A percentile compares a stretch with the other conserved stretches of the same genome.
These are phyloP conservation scores for Anaspis maculata DNA, from an alignment of 2,888 invertebrate species.

Conservation along the genomic window DNA sequence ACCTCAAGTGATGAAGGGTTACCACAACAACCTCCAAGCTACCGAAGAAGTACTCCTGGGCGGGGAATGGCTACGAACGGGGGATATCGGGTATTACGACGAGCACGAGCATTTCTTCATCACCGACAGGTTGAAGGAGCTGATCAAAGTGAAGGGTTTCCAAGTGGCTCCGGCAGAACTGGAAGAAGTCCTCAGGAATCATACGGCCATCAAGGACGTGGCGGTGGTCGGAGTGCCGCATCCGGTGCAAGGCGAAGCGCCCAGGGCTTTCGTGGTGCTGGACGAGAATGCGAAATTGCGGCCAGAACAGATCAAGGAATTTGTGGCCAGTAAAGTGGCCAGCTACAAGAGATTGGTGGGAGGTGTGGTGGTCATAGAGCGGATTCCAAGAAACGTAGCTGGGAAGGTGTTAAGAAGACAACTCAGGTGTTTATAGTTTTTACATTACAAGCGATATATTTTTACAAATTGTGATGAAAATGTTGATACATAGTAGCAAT, in stretches of 20 bases:
- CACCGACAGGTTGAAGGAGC: constrained; percentile 67
- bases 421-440: constrained; percentile 22
- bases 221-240: constrained; percentile 72
- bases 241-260: constrained; percentile 58
- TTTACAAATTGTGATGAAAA: neutral
- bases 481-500: no score
- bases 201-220: constrained; percentile 64
- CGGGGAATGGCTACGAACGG: constrained; percentile 65
- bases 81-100: constrained; percentile 51
- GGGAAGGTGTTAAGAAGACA: constrained; percentile 50
- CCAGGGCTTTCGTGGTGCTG: constrained; percentile 60
- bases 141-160: constrained; percentile 65
- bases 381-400: constrained; percentile 47
- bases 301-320: constrained; percentile 50
- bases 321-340: constrained; percentile 57
- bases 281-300: constrained; percentile 41
- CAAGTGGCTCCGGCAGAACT: constrained; percentile 80
- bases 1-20: constrained; percentile 69
- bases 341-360: constrained; percentile 59
- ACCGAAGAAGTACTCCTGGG: constrained; percentile 53
- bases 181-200: constrained; percentile 58
- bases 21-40: constrained; percentile 62
- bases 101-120: constrained; percentile 58
- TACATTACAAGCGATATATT: constrained; percentile 1
- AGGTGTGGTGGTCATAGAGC: constrained; percentile 44